Evolutionary conservation across 2,113 vertebrate genomes (phyloP).

Genomic region (Balaeniceps rex): DNA sequence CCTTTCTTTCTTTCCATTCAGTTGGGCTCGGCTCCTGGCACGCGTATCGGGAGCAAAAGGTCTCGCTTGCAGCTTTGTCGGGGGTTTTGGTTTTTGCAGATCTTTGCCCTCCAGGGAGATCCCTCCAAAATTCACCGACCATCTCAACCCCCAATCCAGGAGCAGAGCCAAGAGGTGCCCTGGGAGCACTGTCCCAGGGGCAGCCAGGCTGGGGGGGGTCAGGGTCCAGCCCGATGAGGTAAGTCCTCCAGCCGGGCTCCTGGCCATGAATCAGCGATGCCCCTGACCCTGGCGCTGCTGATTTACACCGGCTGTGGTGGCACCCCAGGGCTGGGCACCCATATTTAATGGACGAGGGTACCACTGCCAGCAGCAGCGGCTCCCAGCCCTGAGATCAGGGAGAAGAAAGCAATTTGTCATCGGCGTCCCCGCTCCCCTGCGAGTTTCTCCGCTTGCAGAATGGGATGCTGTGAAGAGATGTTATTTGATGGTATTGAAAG

Average conservation of each 20-base stretch:
- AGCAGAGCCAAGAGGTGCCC: not conserved
- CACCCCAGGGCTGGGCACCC: not conserved
- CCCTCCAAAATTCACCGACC: not conserved
- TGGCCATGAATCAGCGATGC: not conserved
- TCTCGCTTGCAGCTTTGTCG: not conserved
- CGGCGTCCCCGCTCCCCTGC: fast-evolving
- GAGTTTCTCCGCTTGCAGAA: not conserved
- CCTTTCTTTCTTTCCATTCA: not conserved
- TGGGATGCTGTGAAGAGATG: not conserved
- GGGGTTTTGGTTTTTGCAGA: too few species aligned
- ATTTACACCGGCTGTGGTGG: fast-evolving
- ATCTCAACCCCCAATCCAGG: not conserved
- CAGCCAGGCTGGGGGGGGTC: not conserved
- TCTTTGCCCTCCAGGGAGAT: not conserved
- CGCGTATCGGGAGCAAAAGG: not conserved
- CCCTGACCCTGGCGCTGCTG: not conserved
- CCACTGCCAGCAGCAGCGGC: not conserved
- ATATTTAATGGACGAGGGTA: not conserved
- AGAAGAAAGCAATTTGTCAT: not conserved
- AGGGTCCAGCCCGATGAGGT: not conserved
- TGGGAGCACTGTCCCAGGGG: not conserved
- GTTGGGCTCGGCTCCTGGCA: not conserved
- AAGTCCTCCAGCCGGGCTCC: not conserved
- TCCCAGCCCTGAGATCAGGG: not conserved
- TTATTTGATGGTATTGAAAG: not conserved